These are phyloP conservation scores for Agonopterix alstromeriana DNA, from an alignment of 2,888 invertebrate species.

Conservation along the genomic window DNA sequence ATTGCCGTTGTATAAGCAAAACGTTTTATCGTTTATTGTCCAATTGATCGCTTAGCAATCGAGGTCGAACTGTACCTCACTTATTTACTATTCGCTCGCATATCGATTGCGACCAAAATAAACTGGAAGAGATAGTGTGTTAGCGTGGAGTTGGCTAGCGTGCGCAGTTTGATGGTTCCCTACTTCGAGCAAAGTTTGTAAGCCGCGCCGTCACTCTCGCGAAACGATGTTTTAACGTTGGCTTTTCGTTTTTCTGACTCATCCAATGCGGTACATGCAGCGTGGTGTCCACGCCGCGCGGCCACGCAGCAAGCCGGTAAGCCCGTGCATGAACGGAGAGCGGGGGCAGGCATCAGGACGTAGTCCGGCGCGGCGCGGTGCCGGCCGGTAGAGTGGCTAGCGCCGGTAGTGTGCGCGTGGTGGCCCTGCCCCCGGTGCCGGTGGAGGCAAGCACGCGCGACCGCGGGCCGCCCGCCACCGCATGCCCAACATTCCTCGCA, in stretches of 20 bases:
- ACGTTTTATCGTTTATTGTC: conserved; percentile 70
- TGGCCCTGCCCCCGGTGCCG: conserved; percentile 7
- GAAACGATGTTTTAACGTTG: conserved; percentile 42
- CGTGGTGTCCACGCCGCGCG: conserved; percentile 55
- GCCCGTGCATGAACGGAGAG: conserved; percentile 22
- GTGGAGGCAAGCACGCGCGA: conserved; percentile 37
- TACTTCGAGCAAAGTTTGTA: conserved; percentile 22
- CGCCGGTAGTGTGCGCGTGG: conserved; percentile 13
- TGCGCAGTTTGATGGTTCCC: conserved; percentile 41
- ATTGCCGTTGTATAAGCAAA: conserved; percentile 74
- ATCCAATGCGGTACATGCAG: conserved; percentile 64
- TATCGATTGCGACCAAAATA: conserved; percentile 69
- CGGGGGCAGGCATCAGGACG: conserved; percentile 6
- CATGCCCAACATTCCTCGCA: conserved; percentile 59
- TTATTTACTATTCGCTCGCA: conserved; percentile 56
- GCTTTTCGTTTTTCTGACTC: conserved; percentile 67
- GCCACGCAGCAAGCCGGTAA: conserved; percentile 50
- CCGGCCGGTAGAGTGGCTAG: conserved; percentile 38
- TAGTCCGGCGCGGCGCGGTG: conserved; percentile 29
- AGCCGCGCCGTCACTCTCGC: conserved; percentile 18
- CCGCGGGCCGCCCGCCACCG: conserved; percentile 35
- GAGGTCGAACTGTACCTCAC: conserved; percentile 52
- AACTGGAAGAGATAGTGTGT: conserved; percentile 72
- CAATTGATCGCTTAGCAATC: conserved; percentile 55
- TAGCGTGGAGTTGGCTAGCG: conserved; percentile 67